These are phyloP conservation scores for Tinea pellionella DNA, from an alignment of 2,888 invertebrate genomes.

Conservation along the genomic window DNA sequence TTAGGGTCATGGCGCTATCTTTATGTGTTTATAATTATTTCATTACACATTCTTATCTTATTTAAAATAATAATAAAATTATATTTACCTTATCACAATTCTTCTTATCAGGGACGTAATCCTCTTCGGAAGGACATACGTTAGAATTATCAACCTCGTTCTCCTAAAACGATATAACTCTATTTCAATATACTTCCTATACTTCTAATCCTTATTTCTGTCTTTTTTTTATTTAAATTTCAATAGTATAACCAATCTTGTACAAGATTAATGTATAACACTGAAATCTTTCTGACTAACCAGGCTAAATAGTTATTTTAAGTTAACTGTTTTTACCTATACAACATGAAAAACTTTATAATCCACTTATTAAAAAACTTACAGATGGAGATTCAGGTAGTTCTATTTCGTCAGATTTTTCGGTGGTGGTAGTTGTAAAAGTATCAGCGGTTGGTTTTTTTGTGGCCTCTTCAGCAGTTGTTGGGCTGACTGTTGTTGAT, in stretches of 20 bases:
- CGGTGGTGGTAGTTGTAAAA: slow-evolving; percentile 22
- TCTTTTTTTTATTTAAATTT: no score
- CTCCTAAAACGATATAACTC: slow-evolving; percentile 32
- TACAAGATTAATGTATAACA: no score
- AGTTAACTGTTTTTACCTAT: no score
- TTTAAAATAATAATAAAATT: not conserved
- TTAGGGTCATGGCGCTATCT: no score
- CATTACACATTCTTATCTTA: not conserved
- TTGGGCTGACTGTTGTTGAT: slow-evolving; percentile 25
- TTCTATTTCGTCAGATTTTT: slow-evolving; percentile 20
- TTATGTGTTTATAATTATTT: no score
- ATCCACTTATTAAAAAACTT: no score
- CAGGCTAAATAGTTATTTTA: no score
- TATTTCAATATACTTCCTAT: not conserved
- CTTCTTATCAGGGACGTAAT: slow-evolving; percentile 52
- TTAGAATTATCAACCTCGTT: slow-evolving; percentile 50
- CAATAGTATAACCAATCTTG: no score
- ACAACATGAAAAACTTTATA: no score
- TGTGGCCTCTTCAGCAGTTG: slow-evolving; percentile 15
- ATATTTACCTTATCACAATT: slow-evolving; percentile 47
- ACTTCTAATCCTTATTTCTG: no score
- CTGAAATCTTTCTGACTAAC: no score
- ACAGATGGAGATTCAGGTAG: not conserved
- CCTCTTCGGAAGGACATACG: slow-evolving; percentile 42
- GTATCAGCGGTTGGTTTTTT: slow-evolving; percentile 6